phyloP scores from a whole-genome alignment of 2,797 vertebrate species.

The Falco biarmicus region DNA sequence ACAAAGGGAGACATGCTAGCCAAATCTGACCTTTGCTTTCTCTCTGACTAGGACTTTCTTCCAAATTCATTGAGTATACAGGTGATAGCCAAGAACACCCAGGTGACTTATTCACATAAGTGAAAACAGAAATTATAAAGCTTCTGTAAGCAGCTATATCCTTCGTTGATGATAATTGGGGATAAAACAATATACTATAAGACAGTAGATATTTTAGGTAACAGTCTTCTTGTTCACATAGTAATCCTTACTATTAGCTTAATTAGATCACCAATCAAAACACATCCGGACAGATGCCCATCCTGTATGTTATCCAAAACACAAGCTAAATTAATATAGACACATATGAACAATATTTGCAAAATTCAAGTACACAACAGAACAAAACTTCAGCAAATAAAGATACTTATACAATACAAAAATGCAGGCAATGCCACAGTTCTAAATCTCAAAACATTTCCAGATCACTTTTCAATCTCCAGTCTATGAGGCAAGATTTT shows the following conservation, averaged over 20 bases:
- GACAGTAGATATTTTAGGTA: neutral
- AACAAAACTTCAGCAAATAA: neutral
- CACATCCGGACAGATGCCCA: neutral
- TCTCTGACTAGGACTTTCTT: neutral
- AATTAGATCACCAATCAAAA: neutral
- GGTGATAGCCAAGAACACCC: neutral
- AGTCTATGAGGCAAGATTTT: neutral
- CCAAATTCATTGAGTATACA: neutral
- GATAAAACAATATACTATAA: neutral
- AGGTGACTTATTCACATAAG: neutral
- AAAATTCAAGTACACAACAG: neutral
- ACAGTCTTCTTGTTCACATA: neutral
- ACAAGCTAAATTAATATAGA: neutral
- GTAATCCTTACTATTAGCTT: neutral
- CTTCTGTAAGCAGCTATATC: neutral
- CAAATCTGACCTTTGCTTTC: neutral
- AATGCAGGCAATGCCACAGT: accelerated
- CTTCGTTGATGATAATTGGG: neutral
- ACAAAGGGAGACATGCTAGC: neutral
- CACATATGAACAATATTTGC: neutral
- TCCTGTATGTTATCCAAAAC: neutral
- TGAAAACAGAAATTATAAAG: neutral
- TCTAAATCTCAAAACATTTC: neutral
- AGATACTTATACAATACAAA: neutral
- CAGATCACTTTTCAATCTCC: neutral